Conservation (phyloP, 2,888 invertebrate species). For the Chalcis sispes region DNA sequence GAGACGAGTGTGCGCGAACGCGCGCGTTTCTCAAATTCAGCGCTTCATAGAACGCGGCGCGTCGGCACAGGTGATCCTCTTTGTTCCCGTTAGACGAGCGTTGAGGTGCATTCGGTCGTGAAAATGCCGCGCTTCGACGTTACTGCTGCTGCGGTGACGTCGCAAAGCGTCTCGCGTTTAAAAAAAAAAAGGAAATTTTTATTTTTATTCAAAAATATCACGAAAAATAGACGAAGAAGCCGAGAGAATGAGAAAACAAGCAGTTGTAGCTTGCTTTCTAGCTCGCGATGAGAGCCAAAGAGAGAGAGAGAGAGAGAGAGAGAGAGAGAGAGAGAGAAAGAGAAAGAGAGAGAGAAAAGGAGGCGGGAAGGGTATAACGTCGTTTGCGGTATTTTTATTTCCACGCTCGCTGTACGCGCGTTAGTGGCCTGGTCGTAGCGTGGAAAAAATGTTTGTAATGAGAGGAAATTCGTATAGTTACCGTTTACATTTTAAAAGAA, state of each 20-base stretch:
- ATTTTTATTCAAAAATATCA: constrained; percentile 41
- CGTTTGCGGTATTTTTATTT: constrained; percentile 52
- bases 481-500: constrained; percentile 44
- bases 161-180: too few species aligned
- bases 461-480: constrained; percentile 46
- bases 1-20: constrained; percentile 14
- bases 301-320: constrained; percentile 17
- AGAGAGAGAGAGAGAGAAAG: not conserved
- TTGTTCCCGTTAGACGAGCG: constrained; percentile 43
- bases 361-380: constrained; percentile 16
- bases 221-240: not conserved
- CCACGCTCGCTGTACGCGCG: not conserved
- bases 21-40: constrained; percentile 47
- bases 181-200: constrained; percentile 1
- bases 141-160: too few species aligned
- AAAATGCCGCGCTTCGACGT: constrained; percentile 42
- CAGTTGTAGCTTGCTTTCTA: too few species aligned
- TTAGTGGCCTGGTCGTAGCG: not conserved
- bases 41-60: constrained; percentile 48
- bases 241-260: not conserved
- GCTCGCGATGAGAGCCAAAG: not conserved
- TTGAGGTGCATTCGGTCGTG: constrained; percentile 52
- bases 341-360: not conserved
- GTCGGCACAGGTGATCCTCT: constrained; percentile 47
- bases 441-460: constrained; percentile 55